Conservation (phyloP, 2,888 invertebrate species). For the Brachyptera risi region DNA sequence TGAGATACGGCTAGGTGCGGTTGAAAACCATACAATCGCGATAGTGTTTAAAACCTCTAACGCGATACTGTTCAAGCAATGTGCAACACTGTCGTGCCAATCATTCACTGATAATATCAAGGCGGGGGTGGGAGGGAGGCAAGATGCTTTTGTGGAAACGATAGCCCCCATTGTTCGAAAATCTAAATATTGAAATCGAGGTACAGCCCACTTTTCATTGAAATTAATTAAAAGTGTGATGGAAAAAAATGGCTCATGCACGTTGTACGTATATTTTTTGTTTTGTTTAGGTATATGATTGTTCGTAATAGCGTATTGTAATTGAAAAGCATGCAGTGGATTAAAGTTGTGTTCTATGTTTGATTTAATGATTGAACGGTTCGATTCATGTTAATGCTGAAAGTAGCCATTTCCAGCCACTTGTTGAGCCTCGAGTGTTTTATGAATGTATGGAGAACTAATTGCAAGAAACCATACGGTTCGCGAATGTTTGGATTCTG, state of each 20-base stretch:
- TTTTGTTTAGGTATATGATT: neutral
- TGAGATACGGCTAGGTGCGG: slow-evolving; percentile 1
- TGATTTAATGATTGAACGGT: no score
- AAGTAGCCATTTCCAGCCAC: no score
- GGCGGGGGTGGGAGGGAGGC: slow-evolving; percentile 17
- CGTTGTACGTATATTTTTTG: neutral
- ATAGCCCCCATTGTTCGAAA: slow-evolving; percentile 10
- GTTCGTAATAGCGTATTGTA: no score
- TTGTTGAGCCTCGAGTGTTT: no score
- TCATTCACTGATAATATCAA: slow-evolving; percentile 5
- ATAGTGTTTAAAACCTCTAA: neutral
- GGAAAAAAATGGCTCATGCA: neutral
- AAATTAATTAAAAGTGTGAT: neutral
- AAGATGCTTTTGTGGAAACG: slow-evolving; percentile 1
- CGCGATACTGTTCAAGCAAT: neutral
- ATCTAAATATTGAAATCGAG: slow-evolving; percentile 12
- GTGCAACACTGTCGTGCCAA: slow-evolving; percentile 17
- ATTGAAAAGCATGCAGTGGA: no score
- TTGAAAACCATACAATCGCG: slow-evolving; percentile 13
- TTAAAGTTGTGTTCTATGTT: no score
- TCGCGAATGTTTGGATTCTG: no score
- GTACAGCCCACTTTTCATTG: slow-evolving; percentile 6
- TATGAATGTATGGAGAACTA: no score
- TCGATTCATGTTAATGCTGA: no score
- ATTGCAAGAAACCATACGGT: no score